Base-by-base conservation (phyloP, 2,888 invertebrate species). In the Hirtodrosophila confusa region DNA sequence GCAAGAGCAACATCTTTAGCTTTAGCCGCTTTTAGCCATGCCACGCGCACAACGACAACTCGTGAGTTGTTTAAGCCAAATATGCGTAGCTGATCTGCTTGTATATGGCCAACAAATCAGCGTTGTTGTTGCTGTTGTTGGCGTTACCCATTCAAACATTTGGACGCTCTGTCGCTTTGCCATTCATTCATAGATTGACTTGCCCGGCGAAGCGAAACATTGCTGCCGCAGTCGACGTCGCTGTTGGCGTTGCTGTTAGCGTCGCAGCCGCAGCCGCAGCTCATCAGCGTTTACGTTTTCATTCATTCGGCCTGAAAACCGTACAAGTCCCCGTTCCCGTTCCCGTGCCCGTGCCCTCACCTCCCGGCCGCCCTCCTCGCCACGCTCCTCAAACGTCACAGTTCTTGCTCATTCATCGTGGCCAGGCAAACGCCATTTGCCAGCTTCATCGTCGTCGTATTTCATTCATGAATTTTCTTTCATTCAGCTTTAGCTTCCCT, bases 391-490 rank as follows among this genome's bases (percentile, higher is more conserved):
- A 12, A 49, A 40, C 51, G 64, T 35, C 66, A 36, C 62, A 55
- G 47, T 58, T 68, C 54, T 50, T 31, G 58, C 55, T 63, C 67
- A 63, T 67, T 61, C 64, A 60, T 69, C 41, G 17, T 17, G 17
- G 17, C 17, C 17, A 17, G 17, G 17, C 17, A 17, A 17, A 17
- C 17, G 58, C 69, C 69, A 69, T 69, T 69, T 71, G 57, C 66
- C 56, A 57, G 66, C 61, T 71, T 62, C 41, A 51, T 47, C 62
- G 49, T 72, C 69, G 78, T 80, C 77, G 79, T 75, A 84, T 84
- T 85, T 86, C 86, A 86, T 86, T 86, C 87, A 86, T 86, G 86
- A 87, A 85, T 85, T 86, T 86, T 86, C 85, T 87, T 86, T 86
- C 87, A 86, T 86, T 80, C 85, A 83, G 69, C 71, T 73, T 77